Conservation (phyloP, 2,113 vertebrate species). For the Oncorhynchus gorbuscha region DNA sequence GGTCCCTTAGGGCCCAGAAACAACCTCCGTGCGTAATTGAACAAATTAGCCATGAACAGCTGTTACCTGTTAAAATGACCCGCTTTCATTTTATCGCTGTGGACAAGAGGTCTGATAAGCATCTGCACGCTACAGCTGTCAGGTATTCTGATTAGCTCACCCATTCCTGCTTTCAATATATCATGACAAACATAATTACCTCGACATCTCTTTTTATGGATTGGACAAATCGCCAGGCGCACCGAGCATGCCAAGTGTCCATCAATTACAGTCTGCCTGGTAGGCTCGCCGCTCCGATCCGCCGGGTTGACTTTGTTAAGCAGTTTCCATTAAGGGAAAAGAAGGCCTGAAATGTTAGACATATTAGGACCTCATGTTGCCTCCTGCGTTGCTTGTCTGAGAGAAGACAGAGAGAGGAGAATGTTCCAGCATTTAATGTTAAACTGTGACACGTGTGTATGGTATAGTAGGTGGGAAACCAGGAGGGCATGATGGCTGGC, state of each 20-base stretch:
- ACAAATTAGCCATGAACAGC: slow-evolving; percentile 77
- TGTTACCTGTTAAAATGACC: slow-evolving; percentile 81
- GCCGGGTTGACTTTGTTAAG: slow-evolving; percentile 36
- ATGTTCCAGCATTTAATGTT: neutral
- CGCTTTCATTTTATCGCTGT: slow-evolving; percentile 69
- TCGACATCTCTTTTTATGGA: slow-evolving; percentile 78
- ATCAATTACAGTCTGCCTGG: slow-evolving; percentile 61
- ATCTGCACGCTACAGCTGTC: slow-evolving; percentile 77
- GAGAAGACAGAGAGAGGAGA: neutral
- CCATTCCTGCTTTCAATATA: slow-evolving; percentile 66
- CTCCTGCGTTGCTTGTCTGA: neutral
- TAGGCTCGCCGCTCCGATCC: slow-evolving; percentile 11
- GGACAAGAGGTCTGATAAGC: slow-evolving; percentile 76
- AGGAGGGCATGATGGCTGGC: too few relatives aligned
- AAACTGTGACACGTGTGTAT: neutral
- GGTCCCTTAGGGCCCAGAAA: slow-evolving; percentile 55
- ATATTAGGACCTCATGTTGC: neutral
- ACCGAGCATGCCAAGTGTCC: slow-evolving; percentile 64
- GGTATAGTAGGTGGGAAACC: neutral
- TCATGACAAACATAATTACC: slow-evolving; percentile 79
- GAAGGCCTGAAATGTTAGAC: neutral
- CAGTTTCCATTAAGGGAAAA: slow-evolving; percentile 1
- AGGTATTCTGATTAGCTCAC: slow-evolving; percentile 68
- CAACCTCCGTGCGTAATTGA: slow-evolving; percentile 72
- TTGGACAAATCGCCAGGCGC: slow-evolving; percentile 66